Evolutionary conservation across 2,113 vertebrate species (phyloP).

Genomic region (Ivindomyrus marchei): DNA sequence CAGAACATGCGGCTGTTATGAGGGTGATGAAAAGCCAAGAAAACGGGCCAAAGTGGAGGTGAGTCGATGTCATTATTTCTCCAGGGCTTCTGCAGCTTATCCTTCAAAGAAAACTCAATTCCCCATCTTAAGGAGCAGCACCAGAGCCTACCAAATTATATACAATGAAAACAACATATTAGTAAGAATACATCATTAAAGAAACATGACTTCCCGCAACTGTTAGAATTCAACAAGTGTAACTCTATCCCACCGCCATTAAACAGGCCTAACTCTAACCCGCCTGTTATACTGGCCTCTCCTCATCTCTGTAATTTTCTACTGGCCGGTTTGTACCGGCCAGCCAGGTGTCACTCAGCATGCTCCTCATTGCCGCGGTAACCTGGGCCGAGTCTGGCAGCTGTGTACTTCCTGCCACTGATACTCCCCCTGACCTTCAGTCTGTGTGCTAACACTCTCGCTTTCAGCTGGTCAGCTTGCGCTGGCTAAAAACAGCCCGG

Average conservation of each 20-base stretch:
- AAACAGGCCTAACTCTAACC: not conserved
- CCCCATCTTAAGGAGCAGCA: not conserved
- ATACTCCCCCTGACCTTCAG: constrained; percentile 79
- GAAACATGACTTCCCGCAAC: not conserved
- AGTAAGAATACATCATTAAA: not conserved
- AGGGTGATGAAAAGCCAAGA: not conserved
- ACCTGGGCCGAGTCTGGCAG: constrained; percentile 62
- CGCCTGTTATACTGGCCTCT: not conserved
- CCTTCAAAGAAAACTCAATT: not conserved
- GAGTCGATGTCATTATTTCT: not conserved
- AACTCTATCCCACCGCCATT: not conserved
- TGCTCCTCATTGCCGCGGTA: constrained; percentile 62
- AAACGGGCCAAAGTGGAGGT: not conserved
- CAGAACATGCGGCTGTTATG: not conserved
- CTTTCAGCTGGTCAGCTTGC: not conserved
- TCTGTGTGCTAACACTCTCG: constrained; percentile 36
- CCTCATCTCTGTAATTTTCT: constrained; percentile 13
- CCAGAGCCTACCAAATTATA: not conserved
- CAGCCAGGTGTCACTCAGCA: constrained; percentile 66
- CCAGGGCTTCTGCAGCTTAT: not conserved
- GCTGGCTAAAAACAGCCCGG: constrained; percentile 15
- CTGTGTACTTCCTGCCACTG: constrained; percentile 75
- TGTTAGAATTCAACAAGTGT: not conserved
- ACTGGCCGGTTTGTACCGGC: constrained; percentile 45
- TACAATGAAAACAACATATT: not conserved